phyloP scores from a whole-genome alignment of 2,113 vertebrate species.

The Saguinus imperator region DNA sequence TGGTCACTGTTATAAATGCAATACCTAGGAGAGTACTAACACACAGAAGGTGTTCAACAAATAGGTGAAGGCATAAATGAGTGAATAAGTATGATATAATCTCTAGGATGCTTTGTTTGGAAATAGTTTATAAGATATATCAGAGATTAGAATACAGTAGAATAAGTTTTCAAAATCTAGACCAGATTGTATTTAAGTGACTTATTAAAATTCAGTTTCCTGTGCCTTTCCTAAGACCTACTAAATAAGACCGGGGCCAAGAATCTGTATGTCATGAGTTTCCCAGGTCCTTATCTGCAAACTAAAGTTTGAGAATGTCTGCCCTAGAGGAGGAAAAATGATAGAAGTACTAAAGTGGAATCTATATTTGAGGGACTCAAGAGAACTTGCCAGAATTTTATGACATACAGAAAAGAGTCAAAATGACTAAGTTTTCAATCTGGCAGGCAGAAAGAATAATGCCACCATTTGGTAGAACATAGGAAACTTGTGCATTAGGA shows the following conservation, averaged over 20 bases:
- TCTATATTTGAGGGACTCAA: background rate
- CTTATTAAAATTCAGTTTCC: slow-evolving; percentile 26
- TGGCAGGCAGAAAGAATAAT: background rate
- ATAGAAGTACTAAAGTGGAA: background rate
- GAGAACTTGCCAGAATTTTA: slow-evolving; percentile 29
- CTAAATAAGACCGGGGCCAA: background rate
- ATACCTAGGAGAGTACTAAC: background rate
- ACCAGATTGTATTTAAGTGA: background rate
- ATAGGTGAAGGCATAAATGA: background rate
- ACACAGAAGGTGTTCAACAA: background rate
- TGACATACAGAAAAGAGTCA: background rate
- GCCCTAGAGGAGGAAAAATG: background rate
- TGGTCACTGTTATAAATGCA: background rate
- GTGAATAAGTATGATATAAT: background rate
- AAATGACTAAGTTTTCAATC: background rate
- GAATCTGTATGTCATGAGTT: background rate
- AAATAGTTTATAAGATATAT: background rate
- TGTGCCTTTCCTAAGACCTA: background rate
- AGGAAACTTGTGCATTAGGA: background rate
- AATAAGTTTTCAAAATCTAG: background rate
- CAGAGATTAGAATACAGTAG: background rate
- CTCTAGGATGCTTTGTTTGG: slow-evolving; percentile 5
- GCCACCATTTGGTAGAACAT: background rate
- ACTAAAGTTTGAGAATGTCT: background rate
- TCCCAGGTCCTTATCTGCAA: background rate